Conservation (phyloP, 2,797 vertebrate species). For the Mus caroli region DNA sequence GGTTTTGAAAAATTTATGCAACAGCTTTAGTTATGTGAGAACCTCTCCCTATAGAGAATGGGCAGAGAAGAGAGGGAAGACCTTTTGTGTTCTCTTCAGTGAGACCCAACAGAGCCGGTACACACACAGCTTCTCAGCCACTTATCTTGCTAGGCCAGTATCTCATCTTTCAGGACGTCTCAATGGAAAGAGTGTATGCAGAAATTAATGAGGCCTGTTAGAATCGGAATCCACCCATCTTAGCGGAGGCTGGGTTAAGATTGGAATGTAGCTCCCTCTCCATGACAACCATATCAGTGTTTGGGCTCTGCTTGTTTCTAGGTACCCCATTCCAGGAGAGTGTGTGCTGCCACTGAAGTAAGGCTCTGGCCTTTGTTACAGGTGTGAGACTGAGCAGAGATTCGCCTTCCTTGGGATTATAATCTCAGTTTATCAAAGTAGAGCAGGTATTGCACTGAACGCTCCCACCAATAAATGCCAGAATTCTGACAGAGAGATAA, state of each 20-base stretch:
- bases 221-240: conserved; percentile 9
- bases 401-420: not conserved
- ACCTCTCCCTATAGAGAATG: not conserved
- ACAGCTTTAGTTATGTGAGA: not conserved
- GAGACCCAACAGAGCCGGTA: not conserved
- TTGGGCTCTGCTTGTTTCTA: conserved; percentile 66
- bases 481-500: conserved; percentile 46
- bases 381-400: not conserved
- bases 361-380: not conserved
- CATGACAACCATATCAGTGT: conserved; percentile 76
- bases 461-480: not conserved
- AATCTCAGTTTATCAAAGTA: conserved; percentile 64
- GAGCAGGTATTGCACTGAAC: conserved; percentile 26
- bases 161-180: conserved; percentile 53
- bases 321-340: conserved; percentile 59
- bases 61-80: too few species aligned
- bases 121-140: not conserved
- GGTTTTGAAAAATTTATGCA: not conserved
- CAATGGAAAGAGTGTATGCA: not conserved
- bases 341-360: conserved; percentile 48
- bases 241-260: conserved; percentile 52
- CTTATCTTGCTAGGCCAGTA: not conserved
- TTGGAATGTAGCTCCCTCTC: conserved; percentile 63
- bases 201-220: conserved; percentile 53
- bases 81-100: not conserved